These are phyloP conservation scores for Acrobasis repandana DNA, from an alignment of 2,888 invertebrate species.

Conservation along the genomic window DNA sequence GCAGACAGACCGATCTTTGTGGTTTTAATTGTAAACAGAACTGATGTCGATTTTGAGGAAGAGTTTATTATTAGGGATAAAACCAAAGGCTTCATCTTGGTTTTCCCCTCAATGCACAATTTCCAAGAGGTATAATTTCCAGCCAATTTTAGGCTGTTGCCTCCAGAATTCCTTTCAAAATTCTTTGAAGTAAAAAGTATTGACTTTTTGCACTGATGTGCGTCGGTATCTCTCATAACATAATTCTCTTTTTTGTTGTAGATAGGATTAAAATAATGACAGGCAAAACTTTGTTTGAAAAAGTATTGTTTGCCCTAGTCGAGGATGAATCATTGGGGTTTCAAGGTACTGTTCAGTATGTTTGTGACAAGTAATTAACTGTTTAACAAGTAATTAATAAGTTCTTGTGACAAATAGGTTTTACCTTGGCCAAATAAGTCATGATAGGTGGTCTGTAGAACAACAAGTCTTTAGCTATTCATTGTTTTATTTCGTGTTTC, in stretches of 20 bases:
- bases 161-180: not conserved
- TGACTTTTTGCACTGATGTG: not conserved
- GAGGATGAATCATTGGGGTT: not conserved
- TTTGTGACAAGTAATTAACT: too few relatives aligned
- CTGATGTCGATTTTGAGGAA: not conserved
- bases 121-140: not conserved
- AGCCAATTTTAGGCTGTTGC: not conserved
- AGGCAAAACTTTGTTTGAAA: not conserved
- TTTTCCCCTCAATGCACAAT: not conserved
- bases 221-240: too few relatives aligned
- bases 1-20: not conserved
- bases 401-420: too few relatives aligned
- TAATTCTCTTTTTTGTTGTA: constrained; percentile 5
- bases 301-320: not conserved
- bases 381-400: too few relatives aligned
- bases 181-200: not conserved
- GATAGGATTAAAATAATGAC: not conserved
- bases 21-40: constrained; percentile 1
- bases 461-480: too few relatives aligned
- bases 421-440: too few relatives aligned
- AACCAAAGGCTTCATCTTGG: not conserved
- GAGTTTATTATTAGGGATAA: not conserved
- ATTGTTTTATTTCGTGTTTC: too few relatives aligned
- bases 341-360: too few relatives aligned
- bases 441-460: too few relatives aligned